Conservation (phyloP, 2,113 vertebrate genomes). For the Trochalopteron elliotii region DNA sequence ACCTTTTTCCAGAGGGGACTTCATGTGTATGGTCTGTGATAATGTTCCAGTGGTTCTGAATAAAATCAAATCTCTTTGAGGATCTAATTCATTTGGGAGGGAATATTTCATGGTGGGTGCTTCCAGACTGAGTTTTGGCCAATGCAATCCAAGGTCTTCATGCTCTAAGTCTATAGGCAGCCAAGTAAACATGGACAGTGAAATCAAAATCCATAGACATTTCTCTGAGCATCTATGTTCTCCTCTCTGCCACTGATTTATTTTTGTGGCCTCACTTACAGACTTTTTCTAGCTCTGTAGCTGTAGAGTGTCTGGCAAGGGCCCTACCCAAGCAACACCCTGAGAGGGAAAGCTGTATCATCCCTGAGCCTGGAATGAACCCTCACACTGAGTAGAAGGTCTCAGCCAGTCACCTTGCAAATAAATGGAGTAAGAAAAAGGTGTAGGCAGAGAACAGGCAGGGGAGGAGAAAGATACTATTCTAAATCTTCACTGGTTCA, state of each 20-base stretch:
- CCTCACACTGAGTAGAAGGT: background rate
- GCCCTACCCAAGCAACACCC: background rate
- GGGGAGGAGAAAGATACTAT: background rate
- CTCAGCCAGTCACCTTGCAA: background rate
- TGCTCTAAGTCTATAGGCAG: background rate
- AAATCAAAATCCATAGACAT: background rate
- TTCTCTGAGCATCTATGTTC: background rate
- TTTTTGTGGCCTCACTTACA: background rate
- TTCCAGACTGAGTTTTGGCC: background rate
- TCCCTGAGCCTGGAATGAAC: background rate
- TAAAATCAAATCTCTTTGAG: background rate
- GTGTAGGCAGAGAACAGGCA: background rate
- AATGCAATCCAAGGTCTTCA: background rate
- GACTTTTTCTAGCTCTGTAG: background rate
- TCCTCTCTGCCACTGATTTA: background rate
- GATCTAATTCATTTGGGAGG: background rate
- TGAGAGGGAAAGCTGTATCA: background rate
- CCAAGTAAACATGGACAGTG: background rate
- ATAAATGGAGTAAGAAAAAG: background rate
- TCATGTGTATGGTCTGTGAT: accelerated
- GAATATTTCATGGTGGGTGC: background rate
- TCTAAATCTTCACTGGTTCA: background rate
- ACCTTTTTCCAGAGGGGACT: background rate
- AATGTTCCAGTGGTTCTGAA: background rate
- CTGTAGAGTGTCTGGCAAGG: background rate